phyloP scores from a whole-genome alignment of 2,113 vertebrate genomes.

The Canis aureus region DNA sequence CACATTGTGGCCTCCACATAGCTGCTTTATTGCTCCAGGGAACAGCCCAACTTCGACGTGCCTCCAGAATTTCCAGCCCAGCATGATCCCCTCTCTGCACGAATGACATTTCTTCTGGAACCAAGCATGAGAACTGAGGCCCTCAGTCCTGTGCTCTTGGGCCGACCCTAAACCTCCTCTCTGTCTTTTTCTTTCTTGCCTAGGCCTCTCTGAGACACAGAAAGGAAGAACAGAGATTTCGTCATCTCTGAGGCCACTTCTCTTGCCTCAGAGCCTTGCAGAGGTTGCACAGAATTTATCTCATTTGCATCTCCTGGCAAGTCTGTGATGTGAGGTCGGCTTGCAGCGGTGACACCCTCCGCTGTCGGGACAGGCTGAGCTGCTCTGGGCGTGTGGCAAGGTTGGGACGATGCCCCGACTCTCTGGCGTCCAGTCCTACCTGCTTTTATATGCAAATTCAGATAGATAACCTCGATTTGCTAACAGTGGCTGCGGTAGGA shows the following conservation, averaged over 20 bases:
- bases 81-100: rapidly evolving
- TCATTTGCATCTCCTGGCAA: rapidly evolving
- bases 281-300: rapidly evolving
- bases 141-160: background rate
- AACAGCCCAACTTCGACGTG: rapidly evolving
- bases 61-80: background rate
- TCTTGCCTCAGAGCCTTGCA: rapidly evolving
- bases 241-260: background rate
- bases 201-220: background rate
- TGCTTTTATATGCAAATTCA: background rate
- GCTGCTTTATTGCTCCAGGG: background rate
- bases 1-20: background rate
- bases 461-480: rapidly evolving
- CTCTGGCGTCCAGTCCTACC: background rate
- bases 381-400: rapidly evolving
- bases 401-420: background rate
- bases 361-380: rapidly evolving
- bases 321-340: background rate
- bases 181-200: background rate
- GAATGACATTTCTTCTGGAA: background rate
- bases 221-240: background rate
- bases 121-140: background rate
- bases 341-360: rapidly evolving
- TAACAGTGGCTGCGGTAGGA: rapidly evolving
- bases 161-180: too few relatives aligned